These are phyloP conservation scores for Himantopus leucocephalus DNA, from an alignment of 2,113 vertebrate species.

Conservation along the genomic window DNA sequence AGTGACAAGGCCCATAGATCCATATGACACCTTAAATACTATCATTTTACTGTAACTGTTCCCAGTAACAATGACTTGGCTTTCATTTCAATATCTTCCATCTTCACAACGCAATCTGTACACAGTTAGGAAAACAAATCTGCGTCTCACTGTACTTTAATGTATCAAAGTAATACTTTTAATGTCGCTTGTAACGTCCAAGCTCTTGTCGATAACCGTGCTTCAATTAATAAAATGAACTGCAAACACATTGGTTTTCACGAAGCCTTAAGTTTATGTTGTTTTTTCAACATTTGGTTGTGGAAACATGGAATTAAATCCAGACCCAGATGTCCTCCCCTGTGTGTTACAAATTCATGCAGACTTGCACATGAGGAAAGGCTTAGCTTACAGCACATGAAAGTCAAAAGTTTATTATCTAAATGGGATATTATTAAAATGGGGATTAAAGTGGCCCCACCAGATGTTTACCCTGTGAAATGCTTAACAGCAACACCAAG, in stretches of 20 bases:
- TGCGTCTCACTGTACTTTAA: neutral
- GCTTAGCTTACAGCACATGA: constrained; percentile 11
- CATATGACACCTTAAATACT: neutral
- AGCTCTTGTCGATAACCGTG: neutral
- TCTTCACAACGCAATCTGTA: neutral
- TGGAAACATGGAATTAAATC: constrained; percentile 36
- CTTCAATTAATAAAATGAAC: constrained; percentile 36
- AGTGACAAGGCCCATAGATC: neutral
- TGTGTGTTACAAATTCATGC: neutral
- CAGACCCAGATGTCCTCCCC: constrained; percentile 7
- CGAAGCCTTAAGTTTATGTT: neutral
- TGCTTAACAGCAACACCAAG: neutral
- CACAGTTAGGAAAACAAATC: neutral
- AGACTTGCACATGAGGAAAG: constrained; percentile 25
- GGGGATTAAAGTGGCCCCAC: neutral
- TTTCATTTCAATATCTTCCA: neutral
- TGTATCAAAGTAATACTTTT: neutral
- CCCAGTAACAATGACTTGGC: neutral
- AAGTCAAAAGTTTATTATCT: constrained; percentile 44
- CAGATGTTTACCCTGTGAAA: constrained; percentile 20
- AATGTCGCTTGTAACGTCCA: neutral
- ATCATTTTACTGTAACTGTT: neutral
- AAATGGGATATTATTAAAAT: constrained; percentile 48
- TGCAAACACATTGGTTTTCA: neutral
- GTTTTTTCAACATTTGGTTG: neutral